Percentiles rank a stretch among this genome's conserved stretches.
Evolutionary conservation across 2,888 invertebrate genomes (phyloP).

Genomic region (Vannuccia rotundouncinata): DNA sequence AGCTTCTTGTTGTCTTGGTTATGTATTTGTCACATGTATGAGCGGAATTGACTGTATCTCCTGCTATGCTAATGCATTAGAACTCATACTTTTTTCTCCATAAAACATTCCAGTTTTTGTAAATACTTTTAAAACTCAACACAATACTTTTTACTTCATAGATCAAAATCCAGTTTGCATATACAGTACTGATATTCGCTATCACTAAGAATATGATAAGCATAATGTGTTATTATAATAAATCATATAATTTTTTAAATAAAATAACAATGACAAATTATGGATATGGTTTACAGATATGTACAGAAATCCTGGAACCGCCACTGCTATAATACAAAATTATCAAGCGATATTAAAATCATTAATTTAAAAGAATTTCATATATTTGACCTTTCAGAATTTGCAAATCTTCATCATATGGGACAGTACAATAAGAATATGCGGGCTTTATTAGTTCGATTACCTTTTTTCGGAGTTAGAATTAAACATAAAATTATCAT

Average conservation of each 20-base stretch:
- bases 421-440: too few relatives aligned
- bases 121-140: not conserved
- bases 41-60: not conserved
- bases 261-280: not conserved
- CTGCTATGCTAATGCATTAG: not conserved
- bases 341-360: too few relatives aligned
- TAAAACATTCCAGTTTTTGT: not conserved
- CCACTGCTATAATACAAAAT: not conserved
- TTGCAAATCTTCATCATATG: too few relatives aligned
- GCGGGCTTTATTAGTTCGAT: too few relatives aligned
- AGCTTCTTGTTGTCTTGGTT: not conserved
- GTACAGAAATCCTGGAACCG: not conserved
- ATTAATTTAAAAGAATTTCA: too few relatives aligned
- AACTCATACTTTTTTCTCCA: not conserved
- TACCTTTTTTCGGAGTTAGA: too few relatives aligned
- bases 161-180: not conserved
- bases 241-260: not conserved
- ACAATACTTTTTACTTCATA: not conserved
- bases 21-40: not conserved
- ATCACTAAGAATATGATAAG: not conserved
- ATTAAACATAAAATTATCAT: too few relatives aligned
- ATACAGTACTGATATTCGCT: not conserved
- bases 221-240: not conserved
- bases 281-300: not conserved
- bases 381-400: too few relatives aligned